Evolutionary conservation across 2,888 invertebrate species (phyloP).

Genomic region (Portevinia maculata): DNA sequence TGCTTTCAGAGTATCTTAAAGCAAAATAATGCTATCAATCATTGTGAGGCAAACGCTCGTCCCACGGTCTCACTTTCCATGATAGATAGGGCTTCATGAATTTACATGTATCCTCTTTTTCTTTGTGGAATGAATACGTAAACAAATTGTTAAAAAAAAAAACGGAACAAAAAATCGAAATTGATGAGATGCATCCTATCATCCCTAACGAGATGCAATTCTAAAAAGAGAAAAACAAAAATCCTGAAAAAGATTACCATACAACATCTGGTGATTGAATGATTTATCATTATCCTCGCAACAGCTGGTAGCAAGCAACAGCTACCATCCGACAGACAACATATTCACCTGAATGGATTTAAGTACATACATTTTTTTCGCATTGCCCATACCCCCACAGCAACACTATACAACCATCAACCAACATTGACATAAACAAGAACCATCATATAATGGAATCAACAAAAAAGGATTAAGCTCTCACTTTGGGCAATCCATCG

Average conservation of each 20-base stretch:
- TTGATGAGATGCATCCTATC: constrained; percentile 60
- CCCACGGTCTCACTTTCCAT: constrained; percentile 14
- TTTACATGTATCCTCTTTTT: constrained; percentile 19
- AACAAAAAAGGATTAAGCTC: constrained; percentile 29
- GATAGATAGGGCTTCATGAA: constrained; percentile 41
- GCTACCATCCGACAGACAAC: constrained; percentile 42
- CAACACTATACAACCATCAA: not conserved
- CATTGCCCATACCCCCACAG: too few relatives aligned
- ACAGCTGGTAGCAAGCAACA: constrained; percentile 52
- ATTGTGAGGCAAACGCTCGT: constrained; percentile 23
- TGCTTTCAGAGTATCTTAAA: not conserved
- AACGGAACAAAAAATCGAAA: constrained; percentile 19
- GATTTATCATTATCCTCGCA: constrained; percentile 64
- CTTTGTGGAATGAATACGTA: constrained; percentile 25
- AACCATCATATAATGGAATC: constrained; percentile 23
- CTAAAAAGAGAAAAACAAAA: constrained; percentile 12
- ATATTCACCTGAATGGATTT: constrained; percentile 57
- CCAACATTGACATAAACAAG: constrained; percentile 1
- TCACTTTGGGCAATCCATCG: constrained; percentile 25
- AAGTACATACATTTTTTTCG: not conserved
- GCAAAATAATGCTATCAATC: constrained; percentile 55
- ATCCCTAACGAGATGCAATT: constrained; percentile 59
- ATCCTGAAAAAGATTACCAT: constrained; percentile 37
- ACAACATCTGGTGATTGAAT: constrained; percentile 65
- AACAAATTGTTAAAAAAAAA: constrained; percentile 45